These are phyloP conservation scores for Ichneumoninae sp. DNA, from an alignment of 2,888 invertebrate species.

Conservation along the genomic window DNA sequence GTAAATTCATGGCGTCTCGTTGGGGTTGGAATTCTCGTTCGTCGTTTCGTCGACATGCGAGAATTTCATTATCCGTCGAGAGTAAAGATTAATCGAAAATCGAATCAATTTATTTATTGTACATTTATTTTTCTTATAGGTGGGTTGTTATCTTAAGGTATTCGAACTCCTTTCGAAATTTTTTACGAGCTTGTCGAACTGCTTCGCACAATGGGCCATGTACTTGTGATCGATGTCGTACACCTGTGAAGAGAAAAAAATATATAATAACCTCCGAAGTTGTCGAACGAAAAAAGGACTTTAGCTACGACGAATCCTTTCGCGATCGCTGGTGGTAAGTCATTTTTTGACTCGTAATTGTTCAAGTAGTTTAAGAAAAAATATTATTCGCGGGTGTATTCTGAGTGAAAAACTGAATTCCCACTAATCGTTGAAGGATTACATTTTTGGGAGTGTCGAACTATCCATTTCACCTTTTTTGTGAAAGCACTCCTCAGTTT, in stretches of 20 bases:
- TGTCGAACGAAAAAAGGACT: neutral
- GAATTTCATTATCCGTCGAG: neutral
- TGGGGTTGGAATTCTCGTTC: conserved; percentile 42
- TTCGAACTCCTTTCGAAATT: conserved; percentile 62
- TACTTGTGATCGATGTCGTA: conserved; percentile 72
- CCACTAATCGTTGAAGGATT: too few relatives aligned
- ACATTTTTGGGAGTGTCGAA: neutral
- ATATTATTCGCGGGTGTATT: too few relatives aligned
- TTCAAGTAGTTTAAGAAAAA: too few relatives aligned
- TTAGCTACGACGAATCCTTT: too few relatives aligned
- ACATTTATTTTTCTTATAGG: neutral
- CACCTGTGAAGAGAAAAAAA: conserved; percentile 63
- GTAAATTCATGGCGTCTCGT: conserved; percentile 67
- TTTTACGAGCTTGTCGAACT: conserved; percentile 68
- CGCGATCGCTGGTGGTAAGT: too few relatives aligned
- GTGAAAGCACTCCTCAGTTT: conserved; percentile 68
- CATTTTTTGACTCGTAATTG: neutral
- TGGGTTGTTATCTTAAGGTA: conserved; percentile 1
- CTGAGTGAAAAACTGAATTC: too few relatives aligned
- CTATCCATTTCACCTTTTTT: conserved; percentile 67
- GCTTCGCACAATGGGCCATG: conserved; percentile 62
- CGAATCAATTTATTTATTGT: neutral
- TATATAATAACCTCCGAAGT: neutral
- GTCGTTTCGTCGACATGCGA: neutral
- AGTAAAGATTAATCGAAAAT: neutral